Evolutionary conservation across 1,140 invertebrate species (phyloP).

Genomic region (Calliopsis andreniformis): DNA sequence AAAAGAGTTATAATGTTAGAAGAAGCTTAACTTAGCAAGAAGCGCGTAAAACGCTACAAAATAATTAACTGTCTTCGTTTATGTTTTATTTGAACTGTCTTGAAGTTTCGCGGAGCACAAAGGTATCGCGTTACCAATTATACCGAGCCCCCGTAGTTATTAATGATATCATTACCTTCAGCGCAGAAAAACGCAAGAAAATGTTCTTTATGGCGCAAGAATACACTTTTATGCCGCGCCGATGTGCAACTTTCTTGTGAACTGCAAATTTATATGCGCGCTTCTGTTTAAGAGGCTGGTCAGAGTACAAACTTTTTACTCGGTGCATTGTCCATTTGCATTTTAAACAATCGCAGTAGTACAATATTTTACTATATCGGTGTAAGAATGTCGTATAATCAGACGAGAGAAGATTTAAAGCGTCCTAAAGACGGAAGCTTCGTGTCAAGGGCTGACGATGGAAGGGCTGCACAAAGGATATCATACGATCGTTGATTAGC

Average conservation of each 20-base stretch:
- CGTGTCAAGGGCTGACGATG: background rate
- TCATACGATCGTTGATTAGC: conserved; percentile 5
- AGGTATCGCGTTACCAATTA: conserved; percentile 66
- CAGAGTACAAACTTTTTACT: background rate
- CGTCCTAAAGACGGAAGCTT: too few species aligned
- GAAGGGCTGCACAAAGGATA: background rate
- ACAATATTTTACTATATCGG: background rate
- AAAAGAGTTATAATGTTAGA: conserved; percentile 9
- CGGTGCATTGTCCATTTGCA: too few species aligned
- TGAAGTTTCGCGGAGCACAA: conserved; percentile 55
- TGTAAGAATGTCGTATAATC: too few species aligned
- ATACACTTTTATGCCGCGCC: conserved; percentile 19
- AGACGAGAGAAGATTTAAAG: background rate
- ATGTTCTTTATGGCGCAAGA: conserved; percentile 20
- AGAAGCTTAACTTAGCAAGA: conserved; percentile 15
- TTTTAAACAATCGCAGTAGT: too few species aligned
- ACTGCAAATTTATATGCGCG: conserved; percentile 25
- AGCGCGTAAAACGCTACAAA: conserved; percentile 28
- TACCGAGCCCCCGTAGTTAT: conserved; percentile 57
- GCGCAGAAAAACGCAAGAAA: conserved; percentile 50
- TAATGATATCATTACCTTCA: conserved; percentile 61
- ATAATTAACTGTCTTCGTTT: conserved; percentile 62
- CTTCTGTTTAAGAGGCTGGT: background rate
- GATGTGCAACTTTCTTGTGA: conserved; percentile 18
- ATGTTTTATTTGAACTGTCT: conserved; percentile 62